Evolutionary conservation across 2,797 vertebrate species (phyloP), one percentile per base, ranked within the genome.

Genomic region (Lepus oiostolus): DNA sequence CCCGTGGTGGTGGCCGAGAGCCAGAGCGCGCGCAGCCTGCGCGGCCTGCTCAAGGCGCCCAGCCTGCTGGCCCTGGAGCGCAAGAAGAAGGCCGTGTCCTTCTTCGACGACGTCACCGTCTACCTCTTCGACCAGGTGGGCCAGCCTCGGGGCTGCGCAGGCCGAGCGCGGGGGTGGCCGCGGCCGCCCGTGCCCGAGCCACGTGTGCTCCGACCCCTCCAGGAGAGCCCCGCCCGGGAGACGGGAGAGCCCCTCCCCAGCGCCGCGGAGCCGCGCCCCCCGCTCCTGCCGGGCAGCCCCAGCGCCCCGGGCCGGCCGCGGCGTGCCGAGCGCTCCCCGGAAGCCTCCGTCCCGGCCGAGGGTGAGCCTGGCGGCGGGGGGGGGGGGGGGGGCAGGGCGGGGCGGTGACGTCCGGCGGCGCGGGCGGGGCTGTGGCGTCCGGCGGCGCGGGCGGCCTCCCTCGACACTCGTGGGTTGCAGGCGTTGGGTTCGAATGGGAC

Each of bases 111-210:
- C 0, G 99, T 99, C 96, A 99, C 99, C 1, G 99, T 99, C 97
- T 99, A 99, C 97, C 98, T 99, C 97, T 99, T 99, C 0, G 99
- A 99, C 97, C 99, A 99, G 99, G 99, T 99, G 96, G 4, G 87
- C 54, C 2, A 8, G 28, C 71, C 2, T 1, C 2, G n/a, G 58
- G 81, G 28, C 35, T 0, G 0, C 0, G 9, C 0, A 6, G 16
- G 22, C 6, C 16, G 22, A 10, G 13, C 11, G 26, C 1, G 7
- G 54, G 62, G 1, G 30, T 0, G 8, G 7, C 22, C 8, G 4
- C 10, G 13, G 3, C 47, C 11, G 52, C 52, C 16, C 1, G n/a
- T 5, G 7, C n/a, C 19, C 0, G 1, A 58, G 58, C 67, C 90
- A 80, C 38, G 4, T 1, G 32, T 19, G 30, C 75, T 83, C 93